Conservation (phyloP, 2,888 invertebrate species). For the Nemapogon koenigi region DNA sequence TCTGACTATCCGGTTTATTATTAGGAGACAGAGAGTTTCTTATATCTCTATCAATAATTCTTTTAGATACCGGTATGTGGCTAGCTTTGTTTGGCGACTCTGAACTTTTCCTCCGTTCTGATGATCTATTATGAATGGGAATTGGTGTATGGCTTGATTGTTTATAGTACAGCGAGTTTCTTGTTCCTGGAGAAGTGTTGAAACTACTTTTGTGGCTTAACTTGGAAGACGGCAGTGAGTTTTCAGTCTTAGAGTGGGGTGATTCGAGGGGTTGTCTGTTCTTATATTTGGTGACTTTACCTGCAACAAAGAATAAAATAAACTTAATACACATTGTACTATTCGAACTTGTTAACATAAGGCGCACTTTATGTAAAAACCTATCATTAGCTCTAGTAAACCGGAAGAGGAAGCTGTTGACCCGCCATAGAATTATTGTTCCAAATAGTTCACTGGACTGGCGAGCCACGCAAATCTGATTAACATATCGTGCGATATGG, state of each 20-base stretch:
- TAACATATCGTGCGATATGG: constrained; percentile 1
- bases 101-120: constrained; percentile 41
- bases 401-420: constrained; percentile 5
- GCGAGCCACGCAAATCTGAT: background rate
- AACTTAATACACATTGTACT: no score
- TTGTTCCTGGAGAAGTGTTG: constrained; percentile 27
- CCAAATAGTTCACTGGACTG: constrained; percentile 4
- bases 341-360: no score
- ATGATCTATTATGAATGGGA: constrained; percentile 24
- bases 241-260: constrained; percentile 51
- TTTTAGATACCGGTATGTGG: constrained; percentile 50
- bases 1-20: no score
- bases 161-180: constrained; percentile 39
- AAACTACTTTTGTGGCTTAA: constrained; percentile 46
- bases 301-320: constrained; percentile 42
- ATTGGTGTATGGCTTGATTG: constrained; percentile 24
- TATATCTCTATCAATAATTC: constrained; percentile 34
- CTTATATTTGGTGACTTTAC: constrained; percentile 40
- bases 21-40: constrained; percentile 39
- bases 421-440: background rate
- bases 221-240: constrained; percentile 55
- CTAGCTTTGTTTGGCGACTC: constrained; percentile 43
- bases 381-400: no score
- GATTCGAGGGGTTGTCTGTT: constrained; percentile 44
- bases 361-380: no score